These are phyloP conservation scores for Galeopterus variegatus DNA, from an alignment of 2,113 vertebrate genomes.

Conservation along the genomic window DNA sequence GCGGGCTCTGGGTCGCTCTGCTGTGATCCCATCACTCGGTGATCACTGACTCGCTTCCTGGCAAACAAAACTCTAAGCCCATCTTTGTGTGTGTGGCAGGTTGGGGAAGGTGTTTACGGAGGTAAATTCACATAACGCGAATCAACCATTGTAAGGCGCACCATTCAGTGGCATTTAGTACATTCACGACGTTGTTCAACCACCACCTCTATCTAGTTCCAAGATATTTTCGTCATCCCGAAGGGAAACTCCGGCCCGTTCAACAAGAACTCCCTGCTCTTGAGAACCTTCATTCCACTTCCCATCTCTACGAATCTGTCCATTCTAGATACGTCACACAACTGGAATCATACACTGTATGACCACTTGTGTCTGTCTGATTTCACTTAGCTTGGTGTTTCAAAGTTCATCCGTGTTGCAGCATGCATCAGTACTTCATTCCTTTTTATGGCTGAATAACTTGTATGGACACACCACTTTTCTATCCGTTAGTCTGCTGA, in stretches of 20 bases:
- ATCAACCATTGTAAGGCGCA: too few relatives aligned
- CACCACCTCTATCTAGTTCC: too few relatives aligned
- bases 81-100: not conserved
- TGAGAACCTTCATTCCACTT: not conserved
- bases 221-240: too few relatives aligned
- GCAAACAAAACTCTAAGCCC: not conserved
- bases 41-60: not conserved
- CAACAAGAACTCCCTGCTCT: not conserved
- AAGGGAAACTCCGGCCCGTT: not conserved
- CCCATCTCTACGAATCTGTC: not conserved
- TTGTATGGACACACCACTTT: too few relatives aligned
- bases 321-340: not conserved
- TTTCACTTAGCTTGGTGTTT: not conserved
- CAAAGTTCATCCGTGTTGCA: not conserved
- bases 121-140: not conserved
- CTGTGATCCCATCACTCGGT: not conserved
- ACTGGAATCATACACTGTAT: not conserved
- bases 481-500: too few relatives aligned
- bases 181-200: too few relatives aligned
- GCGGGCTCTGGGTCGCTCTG: not conserved
- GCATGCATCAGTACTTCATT: not conserved
- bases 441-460: not conserved
- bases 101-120: not conserved
- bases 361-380: not conserved
- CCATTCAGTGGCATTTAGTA: not conserved